Conservation (phyloP, 2,113 vertebrate species). For the Ginglymostoma cirratum region DNA sequence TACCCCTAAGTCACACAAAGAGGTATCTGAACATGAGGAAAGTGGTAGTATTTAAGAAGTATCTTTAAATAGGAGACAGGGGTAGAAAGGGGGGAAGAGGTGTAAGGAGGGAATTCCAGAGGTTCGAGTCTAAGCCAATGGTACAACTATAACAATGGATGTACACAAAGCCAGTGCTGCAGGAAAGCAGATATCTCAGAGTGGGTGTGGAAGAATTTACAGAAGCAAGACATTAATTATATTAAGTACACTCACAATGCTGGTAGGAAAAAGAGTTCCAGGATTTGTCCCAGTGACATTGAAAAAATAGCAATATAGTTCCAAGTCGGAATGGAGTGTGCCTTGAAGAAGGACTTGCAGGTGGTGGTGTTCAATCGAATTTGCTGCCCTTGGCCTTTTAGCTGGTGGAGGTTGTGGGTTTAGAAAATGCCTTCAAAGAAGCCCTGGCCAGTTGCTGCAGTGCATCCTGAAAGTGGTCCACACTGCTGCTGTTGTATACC, state of each 20-base stretch:
- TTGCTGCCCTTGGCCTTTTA: too few relatives aligned
- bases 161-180: background rate
- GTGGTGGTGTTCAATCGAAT: too few relatives aligned
- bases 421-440: too few relatives aligned
- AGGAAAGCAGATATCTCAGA: background rate
- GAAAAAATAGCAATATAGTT: too few relatives aligned
- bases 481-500: too few relatives aligned
- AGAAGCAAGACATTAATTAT: background rate
- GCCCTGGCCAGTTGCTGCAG: too few relatives aligned
- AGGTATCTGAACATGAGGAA: background rate
- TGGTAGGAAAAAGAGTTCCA: too few relatives aligned
- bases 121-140: background rate
- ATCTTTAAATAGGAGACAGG: background rate
- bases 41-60: background rate
- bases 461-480: too few relatives aligned
- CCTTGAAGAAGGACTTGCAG: too few relatives aligned
- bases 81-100: background rate
- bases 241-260: background rate
- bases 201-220: background rate
- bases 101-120: background rate
- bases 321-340: too few relatives aligned
- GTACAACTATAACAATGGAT: background rate
- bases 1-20: background rate
- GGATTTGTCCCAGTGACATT: too few relatives aligned
- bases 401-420: too few relatives aligned